A percentile compares a stretch with the other conserved stretches of the same genome.
Conservation (phyloP, 2,888 invertebrate genomes). For the Andrena minutula region DNA sequence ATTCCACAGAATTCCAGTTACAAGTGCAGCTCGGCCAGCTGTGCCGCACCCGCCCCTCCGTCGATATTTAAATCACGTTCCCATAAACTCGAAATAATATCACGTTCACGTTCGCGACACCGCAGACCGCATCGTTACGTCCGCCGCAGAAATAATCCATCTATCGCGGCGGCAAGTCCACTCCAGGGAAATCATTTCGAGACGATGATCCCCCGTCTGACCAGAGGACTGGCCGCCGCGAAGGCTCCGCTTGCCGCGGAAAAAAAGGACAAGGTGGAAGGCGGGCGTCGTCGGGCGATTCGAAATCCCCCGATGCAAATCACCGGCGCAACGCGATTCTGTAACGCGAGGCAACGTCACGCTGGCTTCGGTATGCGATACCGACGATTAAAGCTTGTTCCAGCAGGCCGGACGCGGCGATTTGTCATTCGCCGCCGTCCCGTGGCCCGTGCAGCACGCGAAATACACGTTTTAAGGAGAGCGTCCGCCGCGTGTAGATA, state of each 20-base stretch:
- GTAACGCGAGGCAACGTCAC: slow-evolving; percentile 59
- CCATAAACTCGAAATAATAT: slow-evolving; percentile 9
- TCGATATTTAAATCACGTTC: background rate
- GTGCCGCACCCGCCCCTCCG: background rate
- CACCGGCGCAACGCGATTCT: slow-evolving; percentile 29
- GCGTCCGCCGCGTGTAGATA: slow-evolving; percentile 23
- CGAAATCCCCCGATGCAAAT: slow-evolving; percentile 38
- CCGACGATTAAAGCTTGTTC: slow-evolving; percentile 66
- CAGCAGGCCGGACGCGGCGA: slow-evolving; percentile 50
- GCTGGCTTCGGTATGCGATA: slow-evolving; percentile 65
- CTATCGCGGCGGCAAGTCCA: background rate
- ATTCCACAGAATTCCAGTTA: no score
- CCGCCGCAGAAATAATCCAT: slow-evolving; percentile 3
- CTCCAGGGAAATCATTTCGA: background rate
- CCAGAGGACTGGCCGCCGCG: background rate
- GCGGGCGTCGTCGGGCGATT: background rate
- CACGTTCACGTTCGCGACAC: background rate
- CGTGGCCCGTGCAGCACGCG: slow-evolving; percentile 30
- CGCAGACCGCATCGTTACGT: background rate
- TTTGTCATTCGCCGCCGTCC: slow-evolving; percentile 59
- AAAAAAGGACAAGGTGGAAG: no score
- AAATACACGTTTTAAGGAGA: slow-evolving; percentile 61
- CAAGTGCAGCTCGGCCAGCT: background rate
- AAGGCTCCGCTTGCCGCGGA: no score
- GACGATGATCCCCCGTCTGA: background rate